Conservation (phyloP, 2,888 invertebrate genomes). For the Galerucella nymphaeae region DNA sequence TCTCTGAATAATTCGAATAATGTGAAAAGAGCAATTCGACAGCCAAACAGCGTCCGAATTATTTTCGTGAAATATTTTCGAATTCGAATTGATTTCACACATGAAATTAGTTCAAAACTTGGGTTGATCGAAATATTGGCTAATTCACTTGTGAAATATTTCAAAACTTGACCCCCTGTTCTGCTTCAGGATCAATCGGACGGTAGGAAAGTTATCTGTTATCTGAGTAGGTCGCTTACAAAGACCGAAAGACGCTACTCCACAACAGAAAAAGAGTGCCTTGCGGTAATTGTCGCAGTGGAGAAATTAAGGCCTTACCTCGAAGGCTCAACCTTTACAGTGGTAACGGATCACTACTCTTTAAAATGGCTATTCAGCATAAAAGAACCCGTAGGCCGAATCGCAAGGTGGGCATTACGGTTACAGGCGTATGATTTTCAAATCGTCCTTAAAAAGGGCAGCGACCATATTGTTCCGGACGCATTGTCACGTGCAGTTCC, state of each 20-base stretch:
- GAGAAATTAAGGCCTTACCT: not conserved
- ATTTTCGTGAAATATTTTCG: not conserved
- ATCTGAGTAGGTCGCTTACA: no score
- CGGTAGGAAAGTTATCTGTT: constrained; percentile 39
- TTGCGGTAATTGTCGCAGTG: not conserved
- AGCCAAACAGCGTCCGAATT: not conserved
- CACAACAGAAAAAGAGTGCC: not conserved
- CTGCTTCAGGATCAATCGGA: constrained; percentile 32
- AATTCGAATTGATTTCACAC: not conserved
- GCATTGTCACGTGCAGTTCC: no score
- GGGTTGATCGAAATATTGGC: not conserved
- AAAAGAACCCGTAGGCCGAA: constrained; percentile 44
- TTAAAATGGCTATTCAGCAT: constrained; percentile 34
- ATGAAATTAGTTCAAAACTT: not conserved
- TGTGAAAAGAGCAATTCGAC: not conserved
- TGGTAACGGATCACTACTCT: not conserved
- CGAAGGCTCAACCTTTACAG: not conserved
- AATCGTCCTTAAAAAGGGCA: no score
- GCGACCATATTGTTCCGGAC: no score
- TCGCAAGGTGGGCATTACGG: no score
- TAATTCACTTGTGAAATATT: no score
- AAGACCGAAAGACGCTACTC: no score
- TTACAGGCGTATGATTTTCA: no score
- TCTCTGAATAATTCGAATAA: not conserved
- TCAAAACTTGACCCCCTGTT: no score